Percentiles rank a stretch among this genome's conserved stretches.
These are phyloP conservation scores for Halocynthia roretzi DNA, from an alignment of 23 tunicate species.

Conservation along the genomic window DNA sequence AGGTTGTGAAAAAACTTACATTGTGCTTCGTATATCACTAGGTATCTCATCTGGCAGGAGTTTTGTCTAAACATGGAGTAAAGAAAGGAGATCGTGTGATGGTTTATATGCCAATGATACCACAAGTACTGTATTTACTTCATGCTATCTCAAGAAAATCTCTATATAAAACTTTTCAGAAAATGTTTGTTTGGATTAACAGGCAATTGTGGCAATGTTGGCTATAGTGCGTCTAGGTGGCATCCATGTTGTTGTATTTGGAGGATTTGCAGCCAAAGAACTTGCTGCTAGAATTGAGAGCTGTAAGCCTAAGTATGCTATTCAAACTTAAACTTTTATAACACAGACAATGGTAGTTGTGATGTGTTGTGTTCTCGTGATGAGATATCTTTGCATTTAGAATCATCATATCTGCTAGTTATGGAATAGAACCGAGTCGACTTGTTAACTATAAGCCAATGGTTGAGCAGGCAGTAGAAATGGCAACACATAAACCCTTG, in stretches of 20 bases:
- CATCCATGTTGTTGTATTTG: conserved; percentile 95
- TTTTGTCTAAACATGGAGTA: conserved; percentile 57
- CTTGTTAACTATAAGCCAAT: conserved; percentile 81
- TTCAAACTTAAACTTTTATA: too few relatives aligned
- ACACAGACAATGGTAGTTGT: neutral
- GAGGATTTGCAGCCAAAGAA: conserved; percentile 93
- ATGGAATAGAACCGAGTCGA: conserved; percentile 89
- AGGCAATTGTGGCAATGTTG: conserved; percentile 82
- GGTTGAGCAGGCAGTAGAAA: conserved; percentile 64
- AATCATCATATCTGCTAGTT: conserved; percentile 79
- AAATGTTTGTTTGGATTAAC: neutral
- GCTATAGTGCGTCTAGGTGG: conserved; percentile 79
- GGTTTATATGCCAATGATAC: conserved; percentile 96
- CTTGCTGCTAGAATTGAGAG: conserved; percentile 79
- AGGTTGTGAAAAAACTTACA: too few relatives aligned
- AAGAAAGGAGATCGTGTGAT: conserved; percentile 84
- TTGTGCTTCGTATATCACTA: neutral
- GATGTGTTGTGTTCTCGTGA: neutral
- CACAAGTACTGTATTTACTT: conserved; percentile 40
- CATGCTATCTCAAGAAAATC: neutral
- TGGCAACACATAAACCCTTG: conserved; percentile 77
- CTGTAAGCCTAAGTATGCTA: conserved; percentile 79
- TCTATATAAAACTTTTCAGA: neutral
- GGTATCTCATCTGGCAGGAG: conserved; percentile 87
- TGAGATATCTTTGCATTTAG: conserved; percentile 23